Base-by-base conservation (phyloP, 2,888 invertebrate genomes). In the Fragum whitleyi region DNA sequence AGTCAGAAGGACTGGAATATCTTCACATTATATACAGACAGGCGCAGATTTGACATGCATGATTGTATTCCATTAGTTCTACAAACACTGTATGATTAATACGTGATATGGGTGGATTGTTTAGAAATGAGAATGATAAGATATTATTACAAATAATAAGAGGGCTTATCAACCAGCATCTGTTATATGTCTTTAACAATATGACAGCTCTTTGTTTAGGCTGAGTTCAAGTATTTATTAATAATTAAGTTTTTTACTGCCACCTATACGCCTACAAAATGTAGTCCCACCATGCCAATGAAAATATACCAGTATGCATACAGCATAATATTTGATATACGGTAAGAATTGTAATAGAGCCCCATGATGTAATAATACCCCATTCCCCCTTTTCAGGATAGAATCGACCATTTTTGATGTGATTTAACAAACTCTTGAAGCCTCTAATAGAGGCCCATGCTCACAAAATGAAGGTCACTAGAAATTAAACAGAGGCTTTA, bases 191-290 rank as follows among this genome's bases (percentile, higher is more conserved):
- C 73, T 36, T 67, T 29, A n/a, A 9, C 21, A 55, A 81, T 78
- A 81, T 81, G 81, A 81, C 81, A 81, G 77, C 59, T 74, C 76
- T 75, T 81, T 81, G 81, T 81, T 81, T 81, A 81, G 72, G 74
- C 70, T 71, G 62, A 42, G 42, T 47, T 73, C 36, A 39, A 42
- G 61, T 73, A 51, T 62, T 62, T 73, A 73, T 73, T 73, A 73
- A 73, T 73, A 47, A 53, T 62, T 26, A 73, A 65, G 36, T 59
- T 57, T 47, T 28, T 61, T 47, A 47, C 47, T 47, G 16, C 47
- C 47, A 16, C 47, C 47, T 19, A 47, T 14, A n/a, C n/a, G 39
- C 6, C 7, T 39, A n/a, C n/a, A n/a, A n/a, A n/a, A n/a, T n/a
- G n/a, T n/a, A n/a, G n/a, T n/a, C n/a, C n/a, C n/a, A n/a, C n/a